A percentile compares a stretch with the other conserved stretches of the same genome.
Conservation (phyloP, 2,888 invertebrate genomes). For the Lamproptera curius region DNA sequence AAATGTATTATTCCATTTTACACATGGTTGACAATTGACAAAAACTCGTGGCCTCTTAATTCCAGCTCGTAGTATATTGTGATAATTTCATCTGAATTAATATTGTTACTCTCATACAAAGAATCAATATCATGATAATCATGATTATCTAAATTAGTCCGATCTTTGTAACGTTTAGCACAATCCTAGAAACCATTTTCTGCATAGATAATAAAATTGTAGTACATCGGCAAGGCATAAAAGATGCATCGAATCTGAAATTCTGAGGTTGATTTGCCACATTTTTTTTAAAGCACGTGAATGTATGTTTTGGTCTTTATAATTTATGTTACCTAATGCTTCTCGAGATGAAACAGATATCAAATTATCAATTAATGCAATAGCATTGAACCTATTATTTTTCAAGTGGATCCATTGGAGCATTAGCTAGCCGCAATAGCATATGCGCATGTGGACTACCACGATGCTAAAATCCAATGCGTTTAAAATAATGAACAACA, state of each 20-base stretch:
- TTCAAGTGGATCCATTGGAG: slow-evolving; percentile 20
- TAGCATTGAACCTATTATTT: neutral
- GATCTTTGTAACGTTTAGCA: slow-evolving; percentile 25
- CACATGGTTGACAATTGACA: slow-evolving; percentile 26
- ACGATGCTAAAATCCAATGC: slow-evolving; percentile 44
- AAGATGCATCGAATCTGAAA: slow-evolving; percentile 40
- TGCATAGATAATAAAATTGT: no score
- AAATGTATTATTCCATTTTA: slow-evolving; percentile 50
- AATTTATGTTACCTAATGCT: slow-evolving; percentile 24
- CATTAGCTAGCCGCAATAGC: slow-evolving; percentile 38
- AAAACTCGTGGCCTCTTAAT: slow-evolving; percentile 21
- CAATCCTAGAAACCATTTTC: no score
- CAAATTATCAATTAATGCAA: slow-evolving; percentile 24
- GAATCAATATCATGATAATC: slow-evolving; percentile 28
- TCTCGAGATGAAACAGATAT: slow-evolving; percentile 27
- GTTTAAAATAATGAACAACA: slow-evolving; percentile 40
- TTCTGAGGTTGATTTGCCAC: slow-evolving; percentile 30
- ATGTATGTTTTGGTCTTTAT: slow-evolving; percentile 36
- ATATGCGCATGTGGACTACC: slow-evolving; percentile 31
- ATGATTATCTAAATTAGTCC: slow-evolving; percentile 30
- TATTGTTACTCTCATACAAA: slow-evolving; percentile 31
- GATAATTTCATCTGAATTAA: slow-evolving; percentile 33
- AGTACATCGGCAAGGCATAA: slow-evolving; percentile 30
- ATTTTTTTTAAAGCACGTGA: slow-evolving; percentile 34
- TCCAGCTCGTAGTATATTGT: slow-evolving; percentile 20